Evolutionary conservation across 1,140 invertebrate species (phyloP).

Genomic region (Aphis gossypii): DNA sequence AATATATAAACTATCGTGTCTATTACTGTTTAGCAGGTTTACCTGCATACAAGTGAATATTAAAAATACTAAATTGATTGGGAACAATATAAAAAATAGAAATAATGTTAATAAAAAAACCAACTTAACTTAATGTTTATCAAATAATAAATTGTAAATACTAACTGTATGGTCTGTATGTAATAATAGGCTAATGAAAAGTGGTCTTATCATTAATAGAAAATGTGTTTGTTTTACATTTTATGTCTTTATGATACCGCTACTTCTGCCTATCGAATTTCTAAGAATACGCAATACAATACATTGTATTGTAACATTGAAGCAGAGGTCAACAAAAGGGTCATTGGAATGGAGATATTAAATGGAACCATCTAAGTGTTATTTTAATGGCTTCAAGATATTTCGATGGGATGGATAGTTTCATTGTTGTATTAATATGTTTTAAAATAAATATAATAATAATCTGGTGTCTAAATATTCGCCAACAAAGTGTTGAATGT

Average conservation of each 20-base stretch:
- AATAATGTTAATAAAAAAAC: neutral
- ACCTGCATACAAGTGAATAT: neutral
- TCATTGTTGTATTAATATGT: neutral
- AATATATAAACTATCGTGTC: neutral
- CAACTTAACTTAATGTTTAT: neutral
- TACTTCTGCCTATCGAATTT: neutral
- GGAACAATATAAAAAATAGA: neutral
- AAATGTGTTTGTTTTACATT: neutral
- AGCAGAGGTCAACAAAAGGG: neutral
- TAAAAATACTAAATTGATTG: neutral
- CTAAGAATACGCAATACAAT: neutral
- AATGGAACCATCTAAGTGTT: neutral
- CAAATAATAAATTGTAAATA: neutral
- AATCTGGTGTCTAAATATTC: neutral
- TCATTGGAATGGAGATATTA: neutral
- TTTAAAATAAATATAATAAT: neutral
- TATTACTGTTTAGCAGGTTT: too few species aligned
- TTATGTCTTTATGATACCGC: neutral
- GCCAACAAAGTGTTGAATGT: neutral
- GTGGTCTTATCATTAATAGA: neutral
- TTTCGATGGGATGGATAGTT: neutral
- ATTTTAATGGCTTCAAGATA: neutral
- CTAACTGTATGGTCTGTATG: neutral
- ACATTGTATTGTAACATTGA: neutral
- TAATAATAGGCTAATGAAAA: neutral